phyloP scores from a whole-genome alignment of 2,797 vertebrate genomes.

The Melanotaenia parkinsoni region DNA sequence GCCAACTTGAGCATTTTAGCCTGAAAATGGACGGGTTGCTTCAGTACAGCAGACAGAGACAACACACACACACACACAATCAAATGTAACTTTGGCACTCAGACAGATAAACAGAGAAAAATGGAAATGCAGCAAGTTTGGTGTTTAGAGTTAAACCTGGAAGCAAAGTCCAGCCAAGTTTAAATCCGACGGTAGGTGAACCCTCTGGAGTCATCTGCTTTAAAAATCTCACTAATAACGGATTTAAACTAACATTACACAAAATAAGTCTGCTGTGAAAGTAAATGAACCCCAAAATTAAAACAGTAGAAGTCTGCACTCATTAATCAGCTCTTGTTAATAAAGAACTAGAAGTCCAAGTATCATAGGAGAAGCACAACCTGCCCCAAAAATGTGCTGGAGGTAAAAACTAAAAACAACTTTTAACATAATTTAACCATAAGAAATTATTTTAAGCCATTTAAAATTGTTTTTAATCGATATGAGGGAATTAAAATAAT shows the following conservation, averaged over 20 bases:
- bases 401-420: too few relatives aligned
- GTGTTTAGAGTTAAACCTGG: conserved; percentile 41
- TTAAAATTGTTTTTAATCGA: too few relatives aligned
- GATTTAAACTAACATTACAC: neutral
- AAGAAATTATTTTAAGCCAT: too few relatives aligned
- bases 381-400: too few relatives aligned
- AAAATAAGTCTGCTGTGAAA: too few relatives aligned
- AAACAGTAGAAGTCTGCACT: neutral
- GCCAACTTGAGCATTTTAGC: conserved; percentile 16
- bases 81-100: conserved; percentile 58
- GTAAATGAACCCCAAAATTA: neutral
- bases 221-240: neutral
- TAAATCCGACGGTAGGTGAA: conserved; percentile 21
- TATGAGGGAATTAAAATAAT: too few relatives aligned
- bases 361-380: too few relatives aligned
- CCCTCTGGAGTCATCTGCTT: conserved; percentile 9
- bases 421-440: too few relatives aligned
- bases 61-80: conserved; percentile 6
- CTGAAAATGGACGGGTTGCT: conserved; percentile 42
- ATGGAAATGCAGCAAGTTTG: conserved; percentile 42
- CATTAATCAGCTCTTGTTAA: too few relatives aligned
- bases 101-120: conserved; percentile 36
- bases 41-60: conserved; percentile 1
- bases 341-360: too few relatives aligned
- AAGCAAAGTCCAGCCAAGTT: conserved; percentile 54